Conservation (phyloP, 2,113 vertebrate species). For the Oncorhynchus gorbuscha region DNA sequence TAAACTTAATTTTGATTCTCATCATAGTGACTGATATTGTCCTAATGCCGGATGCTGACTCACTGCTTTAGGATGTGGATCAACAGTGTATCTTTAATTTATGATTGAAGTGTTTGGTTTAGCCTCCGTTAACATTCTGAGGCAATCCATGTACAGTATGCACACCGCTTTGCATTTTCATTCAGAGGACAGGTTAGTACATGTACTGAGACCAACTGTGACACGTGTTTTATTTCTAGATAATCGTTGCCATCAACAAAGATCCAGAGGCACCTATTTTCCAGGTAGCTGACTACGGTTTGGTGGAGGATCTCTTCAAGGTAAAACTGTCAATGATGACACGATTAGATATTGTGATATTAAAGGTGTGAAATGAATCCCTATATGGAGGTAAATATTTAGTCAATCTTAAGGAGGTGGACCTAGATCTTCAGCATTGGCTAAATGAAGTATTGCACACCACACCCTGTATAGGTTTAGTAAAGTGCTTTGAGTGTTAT, state of each 20-base stretch:
- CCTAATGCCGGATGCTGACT: not conserved
- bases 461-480: not conserved
- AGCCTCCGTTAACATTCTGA: not conserved
- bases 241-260: constrained; percentile 97
- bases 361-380: not conserved
- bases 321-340: constrained; percentile 63
- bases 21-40: not conserved
- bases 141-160: not conserved
- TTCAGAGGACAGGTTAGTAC: not conserved
- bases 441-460: not conserved
- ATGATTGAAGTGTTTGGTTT: not conserved
- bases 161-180: not conserved
- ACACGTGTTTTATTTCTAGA: constrained; percentile 68
- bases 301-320: constrained; percentile 97
- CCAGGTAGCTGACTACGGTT: constrained; percentile 92
- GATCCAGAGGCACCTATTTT: constrained; percentile 98
- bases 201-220: not conserved
- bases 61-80: not conserved
- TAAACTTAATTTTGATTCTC: too few species aligned
- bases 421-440: too few species aligned
- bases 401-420: too few species aligned
- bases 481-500: too few species aligned
- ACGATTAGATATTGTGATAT: not conserved
- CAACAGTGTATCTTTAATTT: not conserved
- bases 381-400: not conserved